Evolutionary conservation across 2,113 vertebrate species (phyloP), one percentile per base, ranked within the genome.

Genomic region (Poeciliopsis occidentalis): DNA sequence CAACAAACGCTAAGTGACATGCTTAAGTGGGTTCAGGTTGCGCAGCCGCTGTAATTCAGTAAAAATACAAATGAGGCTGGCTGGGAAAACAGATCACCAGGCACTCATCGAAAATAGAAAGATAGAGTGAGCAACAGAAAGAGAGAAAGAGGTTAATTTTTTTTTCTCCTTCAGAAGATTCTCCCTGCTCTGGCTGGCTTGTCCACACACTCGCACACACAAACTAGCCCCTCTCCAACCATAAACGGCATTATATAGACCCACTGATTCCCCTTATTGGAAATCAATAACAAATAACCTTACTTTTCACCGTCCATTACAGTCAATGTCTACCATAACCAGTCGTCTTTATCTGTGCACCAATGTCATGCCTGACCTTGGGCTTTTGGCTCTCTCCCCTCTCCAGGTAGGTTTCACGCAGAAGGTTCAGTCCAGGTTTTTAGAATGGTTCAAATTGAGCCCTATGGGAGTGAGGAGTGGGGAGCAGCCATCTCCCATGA

Each of bases 221-320:
- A 39, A 10, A 41, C 29, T n/a, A 75, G 60, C 41, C 31, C 32
- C 62, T 30, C 29, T 77, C 61, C 70, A 78, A 81, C 85, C 79
- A 91, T 91, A 91, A 93, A 94, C 89, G 90, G 83, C 77, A 73
- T 81, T 81, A 83, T 90, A 93, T 92, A 90, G 90, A 91, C 84
- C 79, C 47, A 74, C 88, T 91, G 91, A 95, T 92, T 92, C 88
- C 85, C 87, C 89, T 92, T 91, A 94, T 94, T 92, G 94, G 91
- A 87, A 94, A 94, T 95, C 93, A 75, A 94, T 95, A 94, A 92
- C 90, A 93, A 94, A 94, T 94, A 95, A 94, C 92, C 90, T 85
- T 78, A 87, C 91, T 92, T 90, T 92, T 94, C 93, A 91, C 84
- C 73, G 89, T 85, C 88, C 87, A 94, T 94, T 94, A 94, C 85